These are phyloP conservation scores for Tauraco erythrolophus DNA, from an alignment of 2,113 vertebrate genomes.

Conservation along the genomic window DNA sequence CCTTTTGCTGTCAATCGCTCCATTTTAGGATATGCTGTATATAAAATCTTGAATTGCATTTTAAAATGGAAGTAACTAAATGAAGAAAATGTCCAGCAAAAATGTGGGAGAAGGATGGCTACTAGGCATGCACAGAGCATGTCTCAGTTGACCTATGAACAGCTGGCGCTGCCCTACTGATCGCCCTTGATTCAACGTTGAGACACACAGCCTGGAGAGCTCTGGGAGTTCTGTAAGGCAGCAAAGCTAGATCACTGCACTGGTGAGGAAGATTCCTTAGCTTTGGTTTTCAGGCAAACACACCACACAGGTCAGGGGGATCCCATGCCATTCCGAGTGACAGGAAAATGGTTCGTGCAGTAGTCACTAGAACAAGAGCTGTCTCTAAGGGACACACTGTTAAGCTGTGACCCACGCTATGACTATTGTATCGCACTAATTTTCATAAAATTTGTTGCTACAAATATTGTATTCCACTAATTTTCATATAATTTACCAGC, in stretches of 20 bases:
- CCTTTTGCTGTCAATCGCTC: neutral
- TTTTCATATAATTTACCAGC: neutral
- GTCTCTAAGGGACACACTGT: neutral
- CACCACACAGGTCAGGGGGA: rapidly evolving
- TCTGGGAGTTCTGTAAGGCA: neutral
- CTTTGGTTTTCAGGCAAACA: neutral
- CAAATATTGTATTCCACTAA: neutral
- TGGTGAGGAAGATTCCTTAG: neutral
- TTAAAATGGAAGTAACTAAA: neutral
- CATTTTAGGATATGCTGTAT: neutral
- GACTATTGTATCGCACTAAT: neutral
- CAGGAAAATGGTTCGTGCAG: neutral
- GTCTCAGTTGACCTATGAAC: neutral
- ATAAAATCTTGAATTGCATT: neutral
- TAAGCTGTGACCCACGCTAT: neutral
- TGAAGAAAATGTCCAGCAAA: neutral
- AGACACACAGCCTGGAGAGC: neutral
- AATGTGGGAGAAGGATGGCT: neutral
- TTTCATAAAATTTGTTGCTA: neutral
- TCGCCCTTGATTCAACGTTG: neutral
- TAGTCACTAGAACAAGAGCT: neutral
- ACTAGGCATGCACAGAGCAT: neutral
- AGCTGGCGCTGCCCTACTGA: neutral
- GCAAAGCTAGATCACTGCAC: neutral
- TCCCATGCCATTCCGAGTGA: neutral